These are phyloP conservation scores for Nemurella pictetii DNA, from an alignment of 2,888 invertebrate species.

Conservation along the genomic window DNA sequence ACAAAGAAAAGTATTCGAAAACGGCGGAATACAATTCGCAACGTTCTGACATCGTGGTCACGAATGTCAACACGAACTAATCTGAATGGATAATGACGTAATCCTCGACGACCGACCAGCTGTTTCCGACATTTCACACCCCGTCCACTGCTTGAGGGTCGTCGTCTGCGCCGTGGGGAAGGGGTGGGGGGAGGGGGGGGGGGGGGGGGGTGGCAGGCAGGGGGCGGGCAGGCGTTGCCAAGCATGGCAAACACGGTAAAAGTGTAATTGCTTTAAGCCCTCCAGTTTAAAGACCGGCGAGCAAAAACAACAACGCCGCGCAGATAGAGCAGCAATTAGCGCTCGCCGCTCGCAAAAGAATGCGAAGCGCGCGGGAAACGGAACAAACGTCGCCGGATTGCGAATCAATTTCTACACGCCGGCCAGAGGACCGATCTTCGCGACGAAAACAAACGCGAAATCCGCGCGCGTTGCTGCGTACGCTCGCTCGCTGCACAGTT, in stretches of 20 bases:
- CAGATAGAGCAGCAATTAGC: not conserved
- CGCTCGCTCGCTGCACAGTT: not conserved
- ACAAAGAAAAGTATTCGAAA: not conserved
- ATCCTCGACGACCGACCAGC: not conserved
- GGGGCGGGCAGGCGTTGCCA: not conserved
- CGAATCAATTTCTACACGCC: not conserved
- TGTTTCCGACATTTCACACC: conserved; percentile 4
- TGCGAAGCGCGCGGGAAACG: not conserved
- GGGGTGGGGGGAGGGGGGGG: not conserved
- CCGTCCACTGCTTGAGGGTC: not conserved
- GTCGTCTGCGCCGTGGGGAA: not conserved
- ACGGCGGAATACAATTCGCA: not conserved
- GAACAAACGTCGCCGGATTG: not conserved
- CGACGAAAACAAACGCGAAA: not conserved
- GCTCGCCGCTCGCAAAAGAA: not conserved
- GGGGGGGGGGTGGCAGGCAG: not conserved
- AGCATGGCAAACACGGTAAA: no score
- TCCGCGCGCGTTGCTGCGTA: not conserved
- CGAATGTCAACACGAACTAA: conserved; percentile 10
- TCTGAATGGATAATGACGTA: conserved; percentile 10
- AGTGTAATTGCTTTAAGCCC: not conserved
- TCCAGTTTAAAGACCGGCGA: not conserved
- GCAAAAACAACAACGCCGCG: not conserved
- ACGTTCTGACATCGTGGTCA: not conserved
- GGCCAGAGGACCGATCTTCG: not conserved